phyloP scores from a whole-genome alignment of 2,113 vertebrate species.

The Silurus asotus region DNA sequence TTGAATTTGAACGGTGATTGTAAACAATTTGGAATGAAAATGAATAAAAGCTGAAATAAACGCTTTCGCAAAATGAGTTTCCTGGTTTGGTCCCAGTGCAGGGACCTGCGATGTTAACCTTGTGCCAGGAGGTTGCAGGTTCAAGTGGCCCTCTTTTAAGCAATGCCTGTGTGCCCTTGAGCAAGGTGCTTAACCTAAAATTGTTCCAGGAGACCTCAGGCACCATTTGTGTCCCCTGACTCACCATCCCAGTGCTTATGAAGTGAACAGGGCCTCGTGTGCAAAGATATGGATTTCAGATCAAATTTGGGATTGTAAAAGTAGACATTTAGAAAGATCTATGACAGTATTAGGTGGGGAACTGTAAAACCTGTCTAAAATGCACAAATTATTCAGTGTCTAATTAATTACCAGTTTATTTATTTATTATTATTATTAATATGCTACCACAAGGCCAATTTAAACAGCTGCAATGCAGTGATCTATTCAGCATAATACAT shows the following conservation, averaged over 20 bases:
- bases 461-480: neutral
- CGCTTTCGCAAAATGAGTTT: neutral
- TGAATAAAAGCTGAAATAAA: neutral
- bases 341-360: neutral
- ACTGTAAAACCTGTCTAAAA: neutral
- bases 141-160: slow-evolving; percentile 24
- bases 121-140: slow-evolving; percentile 24
- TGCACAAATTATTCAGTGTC: neutral
- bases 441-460: neutral
- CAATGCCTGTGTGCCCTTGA: slow-evolving; percentile 27
- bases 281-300: neutral
- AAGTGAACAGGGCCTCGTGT: neutral
- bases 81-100: slow-evolving; percentile 15
- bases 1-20: neutral
- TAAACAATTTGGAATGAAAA: neutral
- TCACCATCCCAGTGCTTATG: neutral
- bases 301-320: neutral
- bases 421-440: neutral
- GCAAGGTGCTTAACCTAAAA: slow-evolving; percentile 40
- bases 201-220: slow-evolving; percentile 16
- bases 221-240: neutral
- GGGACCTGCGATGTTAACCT: slow-evolving; percentile 21
- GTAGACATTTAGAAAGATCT: neutral
- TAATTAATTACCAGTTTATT: neutral
- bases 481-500: too few species aligned